phyloP scores from a whole-genome alignment of 2,797 vertebrate genomes.

The Anableps anableps region DNA sequence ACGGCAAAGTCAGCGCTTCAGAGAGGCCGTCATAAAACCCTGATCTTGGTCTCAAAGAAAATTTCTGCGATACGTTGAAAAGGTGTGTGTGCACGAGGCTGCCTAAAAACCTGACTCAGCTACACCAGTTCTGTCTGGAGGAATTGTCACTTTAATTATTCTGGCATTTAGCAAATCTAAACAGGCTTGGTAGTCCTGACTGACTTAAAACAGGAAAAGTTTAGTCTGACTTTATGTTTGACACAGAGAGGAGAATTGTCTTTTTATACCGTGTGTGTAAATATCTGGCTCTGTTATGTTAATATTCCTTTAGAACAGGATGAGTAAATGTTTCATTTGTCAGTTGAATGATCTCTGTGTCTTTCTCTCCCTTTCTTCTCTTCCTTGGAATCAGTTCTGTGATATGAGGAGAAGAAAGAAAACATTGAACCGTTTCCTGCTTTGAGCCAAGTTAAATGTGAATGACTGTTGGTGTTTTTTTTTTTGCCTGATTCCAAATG shows the following conservation, averaged over 20 bases:
- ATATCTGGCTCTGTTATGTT: neutral
- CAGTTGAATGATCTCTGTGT: neutral
- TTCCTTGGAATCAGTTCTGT: neutral
- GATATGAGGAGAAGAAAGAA: neutral
- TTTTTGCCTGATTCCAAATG: neutral
- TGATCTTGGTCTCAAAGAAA: neutral
- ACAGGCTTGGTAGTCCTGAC: neutral
- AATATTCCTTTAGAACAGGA: neutral
- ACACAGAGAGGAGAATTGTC: neutral
- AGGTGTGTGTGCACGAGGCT: neutral
- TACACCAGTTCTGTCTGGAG: neutral
- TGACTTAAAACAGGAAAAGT: neutral
- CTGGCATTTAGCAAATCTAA: neutral
- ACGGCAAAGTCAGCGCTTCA: neutral
- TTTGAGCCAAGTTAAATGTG: no score
- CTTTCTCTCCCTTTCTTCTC: neutral
- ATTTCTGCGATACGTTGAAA: neutral
- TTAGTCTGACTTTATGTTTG: neutral
- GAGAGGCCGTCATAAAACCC: neutral
- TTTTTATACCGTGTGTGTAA: neutral
- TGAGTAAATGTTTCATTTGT: neutral
- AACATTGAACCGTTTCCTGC: neutral
- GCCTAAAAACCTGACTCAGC: neutral
- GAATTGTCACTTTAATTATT: neutral
- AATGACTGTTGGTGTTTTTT: neutral